Base-by-base conservation (phyloP, 2,113 vertebrate genomes). In the Labeo catla region DNA sequence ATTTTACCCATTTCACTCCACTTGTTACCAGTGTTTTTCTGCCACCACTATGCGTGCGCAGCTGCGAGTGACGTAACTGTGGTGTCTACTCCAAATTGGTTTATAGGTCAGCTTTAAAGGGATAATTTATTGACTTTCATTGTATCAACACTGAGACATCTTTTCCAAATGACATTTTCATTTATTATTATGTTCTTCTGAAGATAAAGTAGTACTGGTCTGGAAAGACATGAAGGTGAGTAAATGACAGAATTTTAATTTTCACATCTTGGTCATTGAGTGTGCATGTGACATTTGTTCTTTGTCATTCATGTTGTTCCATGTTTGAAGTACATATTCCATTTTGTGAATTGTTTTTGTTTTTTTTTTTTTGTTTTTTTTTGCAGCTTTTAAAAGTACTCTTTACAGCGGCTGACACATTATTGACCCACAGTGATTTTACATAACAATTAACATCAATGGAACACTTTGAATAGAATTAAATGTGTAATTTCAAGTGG, bases 371-470 rank as follows among this genome's bases (percentile, higher is more conserved):
- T 39, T 2, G 1, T 39, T 39, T 39, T 39, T 7, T 36, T 68
- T 19, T 43, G 36, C 21, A 12, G 66, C 34, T 39, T 19, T 39
- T 70, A 15, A 70, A 70, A 70, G 70, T 47, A 47, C 10, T 45
- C 68, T 73, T 47, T 47, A 39, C 47, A 19, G 43, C 3, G 4
- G 19, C 70, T 39, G 19, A 74, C 43, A 49, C 72, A 49, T 49
- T n/a, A 23, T 49, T 49, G 72, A 49, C 72, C 11, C n/a, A 72
- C 9, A 23, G 11, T 49, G 5, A 49, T 76, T 74, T 76, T 76
- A 28, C 72, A 49, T 74, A 49, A 49, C 43, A 74, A 28, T 23
- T 49, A 49, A 74, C 72, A 74, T 74, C n/a, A 74, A 15, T 74
- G 72, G 72, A 74, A 49, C 6, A 13, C 45, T 15, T 49, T 74